phyloP scores from a whole-genome alignment of 2,113 vertebrate genomes.

The Eulemur rufifrons region DNA sequence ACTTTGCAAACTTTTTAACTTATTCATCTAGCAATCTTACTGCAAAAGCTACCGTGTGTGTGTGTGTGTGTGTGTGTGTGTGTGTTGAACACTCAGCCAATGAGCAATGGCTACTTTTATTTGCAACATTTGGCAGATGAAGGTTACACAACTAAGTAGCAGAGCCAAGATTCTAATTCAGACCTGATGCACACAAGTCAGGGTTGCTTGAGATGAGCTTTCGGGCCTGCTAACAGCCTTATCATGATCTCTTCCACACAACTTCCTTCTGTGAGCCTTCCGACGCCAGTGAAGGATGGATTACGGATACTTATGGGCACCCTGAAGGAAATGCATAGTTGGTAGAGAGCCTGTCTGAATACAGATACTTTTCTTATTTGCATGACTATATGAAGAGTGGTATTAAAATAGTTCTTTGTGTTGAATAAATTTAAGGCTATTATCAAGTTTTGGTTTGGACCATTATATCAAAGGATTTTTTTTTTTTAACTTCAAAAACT shows the following conservation, averaged over 20 bases:
- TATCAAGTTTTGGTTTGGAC: constrained; percentile 30
- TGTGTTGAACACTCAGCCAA: too few species aligned
- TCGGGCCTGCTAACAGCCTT: neutral
- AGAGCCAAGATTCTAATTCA: neutral
- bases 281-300: neutral
- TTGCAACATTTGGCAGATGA: neutral
- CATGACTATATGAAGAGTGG: neutral
- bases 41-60: neutral
- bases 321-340: neutral
- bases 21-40: neutral
- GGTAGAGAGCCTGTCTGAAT: neutral
- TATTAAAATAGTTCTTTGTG: constrained; percentile 52
- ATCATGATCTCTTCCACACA: neutral
- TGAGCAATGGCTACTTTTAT: neutral
- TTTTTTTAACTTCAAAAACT: constrained; percentile 21
- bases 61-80: too few species aligned
- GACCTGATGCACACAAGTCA: neutral
- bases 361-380: neutral
- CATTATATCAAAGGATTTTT: neutral
- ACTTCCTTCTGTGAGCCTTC: neutral
- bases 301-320: neutral
- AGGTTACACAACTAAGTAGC: neutral
- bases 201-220: neutral
- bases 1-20: neutral
- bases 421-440: constrained; percentile 39